Percentiles rank a stretch among this genome's conserved stretches.
Conservation (phyloP, 2,113 vertebrate species). For the Montifringilla adamsi region DNA sequence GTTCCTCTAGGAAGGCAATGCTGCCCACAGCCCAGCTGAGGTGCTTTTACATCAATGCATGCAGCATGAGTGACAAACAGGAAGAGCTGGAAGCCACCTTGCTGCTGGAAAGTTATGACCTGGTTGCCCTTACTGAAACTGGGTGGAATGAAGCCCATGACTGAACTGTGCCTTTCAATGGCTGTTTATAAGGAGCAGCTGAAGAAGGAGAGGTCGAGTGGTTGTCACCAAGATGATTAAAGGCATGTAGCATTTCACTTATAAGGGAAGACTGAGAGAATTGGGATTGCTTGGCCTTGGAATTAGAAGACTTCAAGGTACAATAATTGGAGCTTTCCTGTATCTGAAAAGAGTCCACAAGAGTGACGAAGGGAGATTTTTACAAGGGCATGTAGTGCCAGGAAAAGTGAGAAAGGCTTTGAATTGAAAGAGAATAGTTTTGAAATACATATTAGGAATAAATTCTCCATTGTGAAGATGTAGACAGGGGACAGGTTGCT, state of each 20-base stretch:
- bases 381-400: neutral
- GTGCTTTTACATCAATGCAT: neutral
- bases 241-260: neutral
- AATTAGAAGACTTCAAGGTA: neutral
- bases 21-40: neutral
- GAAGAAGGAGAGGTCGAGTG: neutral
- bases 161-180: fast-evolving
- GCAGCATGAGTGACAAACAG: no score
- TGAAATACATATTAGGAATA: neutral
- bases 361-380: neutral
- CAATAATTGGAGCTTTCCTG: neutral
- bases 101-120: neutral
- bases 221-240: neutral
- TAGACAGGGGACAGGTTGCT: neutral
- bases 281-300: neutral
- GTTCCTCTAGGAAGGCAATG: neutral
- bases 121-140: neutral
- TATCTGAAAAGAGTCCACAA: neutral
- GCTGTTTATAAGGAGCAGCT: neutral
- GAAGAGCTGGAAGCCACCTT: neutral
- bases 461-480: neutral
- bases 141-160: neutral
- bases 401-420: neutral
- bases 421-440: neutral
- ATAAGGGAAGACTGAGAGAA: neutral